These are phyloP conservation scores for Sclerodermus sp. DNA, from an alignment of 2,888 invertebrate species.

Conservation along the genomic window DNA sequence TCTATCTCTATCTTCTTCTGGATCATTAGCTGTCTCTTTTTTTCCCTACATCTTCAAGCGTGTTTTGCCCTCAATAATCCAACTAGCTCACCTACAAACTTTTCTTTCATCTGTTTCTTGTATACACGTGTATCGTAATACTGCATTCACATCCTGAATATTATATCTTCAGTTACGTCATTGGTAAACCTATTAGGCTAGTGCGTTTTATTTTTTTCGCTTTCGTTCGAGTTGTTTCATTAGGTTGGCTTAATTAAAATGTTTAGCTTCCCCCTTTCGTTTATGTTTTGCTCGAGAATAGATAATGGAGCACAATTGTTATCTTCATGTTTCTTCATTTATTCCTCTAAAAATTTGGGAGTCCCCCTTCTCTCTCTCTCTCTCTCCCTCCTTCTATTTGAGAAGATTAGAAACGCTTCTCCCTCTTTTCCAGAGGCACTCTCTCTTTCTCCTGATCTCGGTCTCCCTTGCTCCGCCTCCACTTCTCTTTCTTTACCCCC, in stretches of 20 bases:
- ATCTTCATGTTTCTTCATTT: neutral
- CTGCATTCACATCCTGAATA: no score
- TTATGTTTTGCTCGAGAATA: no score
- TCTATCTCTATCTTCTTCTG: constrained; percentile 6
- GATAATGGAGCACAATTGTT: no score
- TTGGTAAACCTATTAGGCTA: no score
- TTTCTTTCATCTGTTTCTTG: constrained; percentile 6
- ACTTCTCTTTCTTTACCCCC: constrained; percentile 31
- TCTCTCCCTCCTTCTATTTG: constrained; percentile 12
- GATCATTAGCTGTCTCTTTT: neutral
- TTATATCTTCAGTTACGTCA: no score
- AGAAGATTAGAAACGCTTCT: neutral
- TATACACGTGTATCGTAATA: no score
- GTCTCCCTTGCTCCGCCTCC: constrained; percentile 23
- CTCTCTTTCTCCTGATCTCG: constrained; percentile 2
- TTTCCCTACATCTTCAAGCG: constrained; percentile 2
- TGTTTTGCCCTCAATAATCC: neutral
- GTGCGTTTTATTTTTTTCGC: no score
- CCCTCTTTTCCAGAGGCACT: neutral
- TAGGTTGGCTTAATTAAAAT: no score
- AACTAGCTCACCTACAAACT: constrained; percentile 6
- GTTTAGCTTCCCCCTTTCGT: no score
- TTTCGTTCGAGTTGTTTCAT: no score
- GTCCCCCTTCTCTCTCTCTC: constrained; percentile 23
- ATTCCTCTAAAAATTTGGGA: constrained; percentile 1